Percentiles rank a stretch among this genome's conserved stretches.
Conservation (phyloP, 2,888 invertebrate species). For the Protophormia terraenovae region DNA sequence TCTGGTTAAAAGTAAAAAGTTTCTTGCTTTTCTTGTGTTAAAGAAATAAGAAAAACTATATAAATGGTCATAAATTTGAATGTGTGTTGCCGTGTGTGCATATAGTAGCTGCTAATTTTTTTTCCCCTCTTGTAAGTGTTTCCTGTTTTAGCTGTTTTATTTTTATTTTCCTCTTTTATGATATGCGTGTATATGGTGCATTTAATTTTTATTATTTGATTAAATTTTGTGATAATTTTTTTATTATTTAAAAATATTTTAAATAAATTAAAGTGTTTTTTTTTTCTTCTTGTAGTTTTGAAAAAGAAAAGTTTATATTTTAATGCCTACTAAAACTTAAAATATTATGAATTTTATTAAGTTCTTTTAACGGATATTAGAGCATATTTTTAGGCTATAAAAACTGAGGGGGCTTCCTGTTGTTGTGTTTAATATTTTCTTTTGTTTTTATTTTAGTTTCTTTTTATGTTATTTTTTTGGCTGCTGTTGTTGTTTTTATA, state of each 20-base stretch:
- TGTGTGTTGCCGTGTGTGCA: neutral
- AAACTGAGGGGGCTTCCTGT: neutral
- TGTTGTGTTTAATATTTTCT: neutral
- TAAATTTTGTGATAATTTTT: constrained; percentile 46
- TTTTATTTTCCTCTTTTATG: neutral
- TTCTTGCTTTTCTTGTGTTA: neutral
- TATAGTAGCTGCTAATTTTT: neutral
- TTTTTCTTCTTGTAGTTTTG: neutral
- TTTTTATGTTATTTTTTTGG: neutral
- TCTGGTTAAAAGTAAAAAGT: constrained; percentile 20
- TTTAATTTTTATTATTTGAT: constrained; percentile 36
- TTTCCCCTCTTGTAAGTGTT: neutral
- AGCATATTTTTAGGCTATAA: constrained; percentile 42
- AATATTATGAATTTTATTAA: constrained; percentile 9
- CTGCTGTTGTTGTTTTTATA: neutral
- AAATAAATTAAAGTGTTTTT: neutral
- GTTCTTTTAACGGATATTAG: neutral
- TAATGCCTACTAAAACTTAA: neutral
- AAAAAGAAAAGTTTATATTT: neutral
- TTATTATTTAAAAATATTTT: constrained; percentile 25
- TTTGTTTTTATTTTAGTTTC: neutral
- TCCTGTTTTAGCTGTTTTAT: neutral
- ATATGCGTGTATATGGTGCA: constrained; percentile 6
- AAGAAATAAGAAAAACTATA: neutral
- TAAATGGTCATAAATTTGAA: constrained; percentile 48